Evolutionary conservation across 1,140 invertebrate species (phyloP).

Genomic region (Aphelenchoides fujianensis): DNA sequence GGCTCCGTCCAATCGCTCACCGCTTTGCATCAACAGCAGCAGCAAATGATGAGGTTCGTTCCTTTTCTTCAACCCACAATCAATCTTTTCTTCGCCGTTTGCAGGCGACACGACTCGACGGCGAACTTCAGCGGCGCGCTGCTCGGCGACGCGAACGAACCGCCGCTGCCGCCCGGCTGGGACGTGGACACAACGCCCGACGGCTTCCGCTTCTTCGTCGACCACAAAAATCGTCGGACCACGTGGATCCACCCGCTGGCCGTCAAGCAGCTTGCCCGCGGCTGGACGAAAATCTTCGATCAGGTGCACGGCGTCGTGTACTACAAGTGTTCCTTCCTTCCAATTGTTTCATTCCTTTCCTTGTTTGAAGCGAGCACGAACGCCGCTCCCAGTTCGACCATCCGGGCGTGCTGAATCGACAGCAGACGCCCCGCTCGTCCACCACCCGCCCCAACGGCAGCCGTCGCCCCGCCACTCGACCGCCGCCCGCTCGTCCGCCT

Average conservation of each 20-base stretch:
- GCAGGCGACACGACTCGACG: too few species aligned
- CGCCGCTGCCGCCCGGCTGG: conserved; percentile 88
- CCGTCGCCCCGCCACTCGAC: conserved; percentile 1
- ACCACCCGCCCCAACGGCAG: not conserved
- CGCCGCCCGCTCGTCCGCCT: conserved; percentile 17
- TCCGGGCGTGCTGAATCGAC: conserved; percentile 68
- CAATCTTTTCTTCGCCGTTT: too few species aligned
- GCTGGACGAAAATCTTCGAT: conserved; percentile 89
- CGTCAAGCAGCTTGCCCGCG: conserved; percentile 83
- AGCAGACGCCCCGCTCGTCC: conserved; percentile 5
- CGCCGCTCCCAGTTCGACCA: conserved; percentile 89
- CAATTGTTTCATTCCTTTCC: conserved; percentile 56
- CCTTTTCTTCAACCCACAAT: conserved; percentile 1
- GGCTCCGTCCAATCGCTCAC: not conserved
- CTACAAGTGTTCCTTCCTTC: conserved; percentile 75
- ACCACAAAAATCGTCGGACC: conserved; percentile 96
- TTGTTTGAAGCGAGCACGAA: conserved; percentile 88
- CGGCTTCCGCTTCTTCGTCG: conserved; percentile 88
- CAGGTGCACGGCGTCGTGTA: conserved; percentile 91
- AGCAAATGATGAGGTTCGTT: conserved; percentile 4
- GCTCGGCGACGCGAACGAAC: not conserved
- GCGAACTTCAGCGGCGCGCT: too few species aligned
- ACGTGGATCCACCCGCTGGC: conserved; percentile 97
- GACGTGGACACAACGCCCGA: conserved; percentile 88
- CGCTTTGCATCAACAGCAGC: conserved; percentile 1